These are phyloP conservation scores for Meloidogyne exigua DNA, from an alignment of 1,140 invertebrate genomes.

Conservation along the genomic window DNA sequence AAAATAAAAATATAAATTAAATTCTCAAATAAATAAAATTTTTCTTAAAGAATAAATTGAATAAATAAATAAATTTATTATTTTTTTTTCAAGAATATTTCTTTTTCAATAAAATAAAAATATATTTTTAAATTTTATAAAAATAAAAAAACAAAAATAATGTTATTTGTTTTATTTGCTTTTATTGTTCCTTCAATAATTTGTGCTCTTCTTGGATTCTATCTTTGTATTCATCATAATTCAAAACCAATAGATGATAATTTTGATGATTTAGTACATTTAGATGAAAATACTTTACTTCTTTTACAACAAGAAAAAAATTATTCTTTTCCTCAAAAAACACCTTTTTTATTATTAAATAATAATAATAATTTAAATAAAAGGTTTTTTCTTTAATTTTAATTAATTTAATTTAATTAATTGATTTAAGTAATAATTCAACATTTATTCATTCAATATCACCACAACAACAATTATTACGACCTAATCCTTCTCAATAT, in stretches of 20 bases:
- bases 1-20: neutral
- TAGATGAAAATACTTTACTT: neutral
- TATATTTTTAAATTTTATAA: too few relatives aligned
- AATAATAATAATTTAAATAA: neutral
- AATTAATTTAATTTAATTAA: too few relatives aligned
- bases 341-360: neutral
- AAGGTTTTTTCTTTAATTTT: neutral
- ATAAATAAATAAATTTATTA: too few relatives aligned
- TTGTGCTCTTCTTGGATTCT: slow-evolving; percentile 26
- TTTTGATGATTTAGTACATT: neutral
- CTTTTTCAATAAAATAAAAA: too few relatives aligned
- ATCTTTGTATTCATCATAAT: slow-evolving; percentile 18
- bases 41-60: too few relatives aligned
- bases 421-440: neutral
- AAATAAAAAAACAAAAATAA: neutral
- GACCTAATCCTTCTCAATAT: too few relatives aligned
- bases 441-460: neutral
- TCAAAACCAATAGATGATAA: neutral
- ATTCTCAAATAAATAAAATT: neutral
- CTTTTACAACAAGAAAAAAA: neutral
- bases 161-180: slow-evolving; percentile 16
- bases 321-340: neutral
- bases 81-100: too few relatives aligned
- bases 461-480: neutral
- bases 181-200: slow-evolving; percentile 28